Evolutionary conservation across 2,888 invertebrate species (phyloP).

Genomic region (Fissipunctia ypsillon): DNA sequence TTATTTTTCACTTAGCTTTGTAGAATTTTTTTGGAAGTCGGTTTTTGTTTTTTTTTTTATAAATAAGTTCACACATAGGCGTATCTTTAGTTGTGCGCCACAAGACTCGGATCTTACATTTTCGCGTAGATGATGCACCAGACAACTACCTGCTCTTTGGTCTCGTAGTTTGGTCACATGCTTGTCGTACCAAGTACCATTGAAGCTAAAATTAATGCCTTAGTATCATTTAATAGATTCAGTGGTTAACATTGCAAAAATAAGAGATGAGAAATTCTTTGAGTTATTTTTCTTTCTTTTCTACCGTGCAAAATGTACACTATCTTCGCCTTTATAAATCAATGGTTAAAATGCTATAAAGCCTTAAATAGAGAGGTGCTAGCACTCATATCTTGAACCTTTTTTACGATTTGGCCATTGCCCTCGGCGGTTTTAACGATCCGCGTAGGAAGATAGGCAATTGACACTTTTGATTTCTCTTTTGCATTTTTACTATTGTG

Average conservation of each 20-base stretch:
- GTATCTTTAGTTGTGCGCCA: not conserved
- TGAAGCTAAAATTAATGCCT: not conserved
- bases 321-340: constrained; percentile 24
- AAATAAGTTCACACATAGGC: too few relatives aligned
- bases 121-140: too few relatives aligned
- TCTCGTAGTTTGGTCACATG: not conserved
- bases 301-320: not conserved
- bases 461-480: constrained; percentile 49
- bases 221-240: too few relatives aligned
- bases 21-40: too few relatives aligned
- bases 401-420: constrained; percentile 58
- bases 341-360: constrained; percentile 15
- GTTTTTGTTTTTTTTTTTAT: too few relatives aligned
- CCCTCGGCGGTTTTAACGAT: constrained; percentile 52
- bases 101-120: not conserved
- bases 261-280: too few relatives aligned
- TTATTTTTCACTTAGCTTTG: too few relatives aligned
- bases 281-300: not conserved
- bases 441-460: constrained; percentile 55
- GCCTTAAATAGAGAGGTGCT: constrained; percentile 48
- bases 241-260: too few relatives aligned
- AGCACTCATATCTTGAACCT: constrained; percentile 42
- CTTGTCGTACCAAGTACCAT: not conserved
- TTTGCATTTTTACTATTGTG: constrained; percentile 50
- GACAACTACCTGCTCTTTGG: not conserved